A percentile compares a stretch with the other conserved stretches of the same genome.
Evolutionary conservation across 2,797 vertebrate species (phyloP).

Genomic region (Chloroceryle amazona): DNA sequence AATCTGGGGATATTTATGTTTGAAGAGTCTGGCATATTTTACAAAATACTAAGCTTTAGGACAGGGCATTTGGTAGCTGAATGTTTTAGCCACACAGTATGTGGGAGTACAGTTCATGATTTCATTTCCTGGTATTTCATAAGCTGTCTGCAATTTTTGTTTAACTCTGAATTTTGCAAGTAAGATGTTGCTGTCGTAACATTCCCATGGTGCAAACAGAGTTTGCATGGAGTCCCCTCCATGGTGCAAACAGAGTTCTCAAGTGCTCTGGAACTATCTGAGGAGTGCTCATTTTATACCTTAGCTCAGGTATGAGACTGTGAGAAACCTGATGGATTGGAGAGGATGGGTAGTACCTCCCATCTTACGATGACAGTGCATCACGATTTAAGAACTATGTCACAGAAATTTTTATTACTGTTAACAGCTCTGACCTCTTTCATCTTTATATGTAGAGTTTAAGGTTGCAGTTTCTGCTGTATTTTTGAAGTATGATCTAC

Average conservation of each 20-base stretch:
- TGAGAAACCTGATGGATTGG: neutral
- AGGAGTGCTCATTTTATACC: neutral
- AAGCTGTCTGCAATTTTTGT: neutral
- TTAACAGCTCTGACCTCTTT: neutral
- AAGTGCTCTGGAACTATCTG: neutral
- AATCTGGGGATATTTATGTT: neutral
- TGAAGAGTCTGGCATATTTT: neutral
- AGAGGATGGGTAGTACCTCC: neutral
- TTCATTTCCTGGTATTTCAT: conserved; percentile 30
- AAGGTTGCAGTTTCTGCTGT: neutral
- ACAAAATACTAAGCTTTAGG: neutral
- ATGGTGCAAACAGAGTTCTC: neutral
- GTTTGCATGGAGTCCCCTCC: neutral
- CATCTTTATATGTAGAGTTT: neutral
- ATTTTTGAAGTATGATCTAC: neutral
- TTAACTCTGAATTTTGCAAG: neutral
- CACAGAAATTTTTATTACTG: neutral
- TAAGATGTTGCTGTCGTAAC: neutral
- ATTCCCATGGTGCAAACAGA: neutral
- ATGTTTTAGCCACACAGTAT: neutral
- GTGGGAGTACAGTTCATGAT: neutral
- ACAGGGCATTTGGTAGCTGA: neutral
- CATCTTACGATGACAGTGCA: neutral
- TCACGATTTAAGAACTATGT: neutral
- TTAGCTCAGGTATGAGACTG: neutral